Evolutionary conservation across 1,140 invertebrate species (phyloP).

Genomic region (Drosophila hydei): DNA sequence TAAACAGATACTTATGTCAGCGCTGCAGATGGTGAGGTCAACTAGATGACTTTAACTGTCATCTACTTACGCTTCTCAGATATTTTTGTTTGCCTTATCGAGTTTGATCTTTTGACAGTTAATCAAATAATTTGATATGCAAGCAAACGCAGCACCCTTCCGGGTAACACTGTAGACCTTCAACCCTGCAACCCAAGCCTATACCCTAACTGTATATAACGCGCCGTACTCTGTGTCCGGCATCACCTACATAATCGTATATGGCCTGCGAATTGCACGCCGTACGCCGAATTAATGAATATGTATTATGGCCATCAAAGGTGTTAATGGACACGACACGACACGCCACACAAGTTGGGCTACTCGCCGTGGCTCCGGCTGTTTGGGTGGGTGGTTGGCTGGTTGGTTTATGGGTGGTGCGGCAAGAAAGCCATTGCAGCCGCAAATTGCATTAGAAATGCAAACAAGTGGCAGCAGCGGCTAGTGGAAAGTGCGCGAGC

Average conservation of each 20-base stretch:
- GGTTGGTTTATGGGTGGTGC: constrained; percentile 5
- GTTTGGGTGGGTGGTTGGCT: neutral
- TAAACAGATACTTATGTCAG: neutral
- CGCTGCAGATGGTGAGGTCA: neutral
- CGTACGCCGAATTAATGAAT: constrained; percentile 71
- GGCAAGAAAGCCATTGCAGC: constrained; percentile 69
- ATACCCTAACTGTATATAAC: neutral
- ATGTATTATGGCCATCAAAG: constrained; percentile 79
- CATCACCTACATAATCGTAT: constrained; percentile 5
- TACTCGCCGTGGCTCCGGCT: constrained; percentile 1
- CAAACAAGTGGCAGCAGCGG: constrained; percentile 61
- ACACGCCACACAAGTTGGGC: constrained; percentile 73
- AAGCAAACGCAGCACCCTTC: constrained; percentile 7
- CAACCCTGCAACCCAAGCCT: neutral
- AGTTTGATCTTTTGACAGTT: constrained; percentile 13
- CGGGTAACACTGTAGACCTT: neutral
- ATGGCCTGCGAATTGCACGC: constrained; percentile 37
- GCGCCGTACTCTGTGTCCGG: neutral
- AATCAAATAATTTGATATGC: constrained; percentile 21
- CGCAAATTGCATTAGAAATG: constrained; percentile 81
- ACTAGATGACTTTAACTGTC: neutral
- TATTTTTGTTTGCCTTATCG: neutral
- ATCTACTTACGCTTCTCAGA: neutral
- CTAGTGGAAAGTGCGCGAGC: constrained; percentile 51
- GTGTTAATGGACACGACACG: constrained; percentile 80